Base-by-base conservation (phyloP, 2,888 invertebrate species). In the Tenthredo notha region DNA sequence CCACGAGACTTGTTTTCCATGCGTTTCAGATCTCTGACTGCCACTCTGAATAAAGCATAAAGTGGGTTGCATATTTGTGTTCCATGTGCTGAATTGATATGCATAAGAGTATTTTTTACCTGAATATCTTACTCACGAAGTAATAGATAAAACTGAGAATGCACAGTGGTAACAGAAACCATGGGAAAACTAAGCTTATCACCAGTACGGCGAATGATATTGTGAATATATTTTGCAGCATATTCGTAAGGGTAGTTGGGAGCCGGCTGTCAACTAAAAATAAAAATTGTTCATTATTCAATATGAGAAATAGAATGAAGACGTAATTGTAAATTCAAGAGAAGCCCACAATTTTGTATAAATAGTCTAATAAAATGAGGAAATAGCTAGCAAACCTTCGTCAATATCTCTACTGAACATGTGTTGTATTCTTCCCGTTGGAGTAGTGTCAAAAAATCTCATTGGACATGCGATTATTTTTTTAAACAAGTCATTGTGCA, bases 371-470 rank as follows among this genome's bases (percentile, higher is more conserved):
- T 43, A n/a, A 74, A 10, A 6, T 74, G 1, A 18, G 21, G 3
- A 25, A 74, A 43, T 0, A 40, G 50, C 4, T 7, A 80, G 43
- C 80, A 40, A 90, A 95, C 95, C 93, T 92, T 95, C 95, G 89
- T 95, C 95, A 88, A 95, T 92, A 89, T 95, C 95, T 85, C 94
- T 94, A 12, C 94, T 94, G 89, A 95, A 95, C 65, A 95, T 89
- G 90, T 95, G 95, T 87, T 95, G 93, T 86, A 95, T 94, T 87
- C 95, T 91, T 83, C 95, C 95, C 74, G 92, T 91, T 6, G 95
- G 95, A 25, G 94, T 94, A 18, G 77, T 77, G 15, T 80, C 80
- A 43, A 80, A 80, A 40, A 80, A 80, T 43, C 80, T 80, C 80
- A 80, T 80, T 0, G 95, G 93, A 58, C 94, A 94, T 87, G 93